These are phyloP conservation scores for Botrylloides violaceus DNA, from an alignment of 23 tunicate genomes.

Conservation along the genomic window DNA sequence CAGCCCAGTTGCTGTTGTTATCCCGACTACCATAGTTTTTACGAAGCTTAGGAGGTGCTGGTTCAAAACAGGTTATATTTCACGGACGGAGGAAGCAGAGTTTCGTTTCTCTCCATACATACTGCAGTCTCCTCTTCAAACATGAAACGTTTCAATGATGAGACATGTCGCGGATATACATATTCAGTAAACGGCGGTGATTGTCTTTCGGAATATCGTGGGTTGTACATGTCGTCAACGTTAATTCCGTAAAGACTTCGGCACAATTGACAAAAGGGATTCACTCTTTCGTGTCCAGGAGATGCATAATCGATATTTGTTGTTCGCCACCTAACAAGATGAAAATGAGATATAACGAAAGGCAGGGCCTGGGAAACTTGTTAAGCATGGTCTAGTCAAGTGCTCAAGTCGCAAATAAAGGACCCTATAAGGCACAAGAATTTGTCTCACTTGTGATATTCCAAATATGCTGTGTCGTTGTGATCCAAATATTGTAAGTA, in stretches of 20 bases:
- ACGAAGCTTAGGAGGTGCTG: no score
- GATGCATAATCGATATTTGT: neutral
- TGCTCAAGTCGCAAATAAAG: no score
- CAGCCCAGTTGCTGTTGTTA: no score
- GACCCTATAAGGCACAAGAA: no score
- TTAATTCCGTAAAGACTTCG: conserved; percentile 8
- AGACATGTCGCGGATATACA: neutral
- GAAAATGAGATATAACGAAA: no score
- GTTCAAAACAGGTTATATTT: conserved; percentile 1
- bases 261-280: conserved; percentile 9
- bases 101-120: conserved; percentile 15
- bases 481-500: neutral
- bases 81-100: neutral
- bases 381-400: no score
- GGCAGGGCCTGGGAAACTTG: no score
- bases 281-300: neutral
- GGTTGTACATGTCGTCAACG: conserved; percentile 13
- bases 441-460: conserved; percentile 6
- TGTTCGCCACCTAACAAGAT: conserved; percentile 13
- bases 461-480: conserved; percentile 9
- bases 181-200: conserved; percentile 1
- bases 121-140: conserved; percentile 1
- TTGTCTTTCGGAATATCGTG: neutral
- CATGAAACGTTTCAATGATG: neutral
- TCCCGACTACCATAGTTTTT: no score